Evolutionary conservation across 2,888 invertebrate species (phyloP).

Genomic region (Eupithecia tripunctaria): DNA sequence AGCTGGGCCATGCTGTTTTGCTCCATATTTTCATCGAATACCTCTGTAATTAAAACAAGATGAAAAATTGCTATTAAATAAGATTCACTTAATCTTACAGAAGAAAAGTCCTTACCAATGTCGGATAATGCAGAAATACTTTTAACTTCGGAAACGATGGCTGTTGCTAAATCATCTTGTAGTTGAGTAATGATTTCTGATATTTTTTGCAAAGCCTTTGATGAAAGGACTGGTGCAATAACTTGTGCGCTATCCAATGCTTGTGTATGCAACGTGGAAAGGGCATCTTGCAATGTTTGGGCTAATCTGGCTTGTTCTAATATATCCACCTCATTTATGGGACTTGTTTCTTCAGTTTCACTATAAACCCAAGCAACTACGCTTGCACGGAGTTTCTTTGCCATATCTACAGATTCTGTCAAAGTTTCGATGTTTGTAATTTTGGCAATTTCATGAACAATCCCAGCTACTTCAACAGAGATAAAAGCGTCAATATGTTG

Average conservation of each 20-base stretch:
- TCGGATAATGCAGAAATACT: conserved; percentile 32
- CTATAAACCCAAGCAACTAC: conserved; percentile 37
- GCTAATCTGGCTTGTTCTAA: conserved; percentile 47
- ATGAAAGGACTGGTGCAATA: conserved; percentile 41
- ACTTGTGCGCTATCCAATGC: conserved; percentile 51
- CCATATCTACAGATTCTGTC: conserved; percentile 48
- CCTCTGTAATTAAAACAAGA: conserved; percentile 46
- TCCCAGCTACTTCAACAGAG: conserved; percentile 48
- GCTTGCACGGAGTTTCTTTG: conserved; percentile 48
- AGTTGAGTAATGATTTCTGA: conserved; percentile 57
- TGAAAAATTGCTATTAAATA: neutral
- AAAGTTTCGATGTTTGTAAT: conserved; percentile 43
- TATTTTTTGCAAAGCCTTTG: conserved; percentile 51
- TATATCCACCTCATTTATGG: conserved; percentile 27
- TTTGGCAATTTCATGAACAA: conserved; percentile 45
- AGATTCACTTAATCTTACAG: neutral
- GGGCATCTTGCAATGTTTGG: conserved; percentile 49
- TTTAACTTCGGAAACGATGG: conserved; percentile 39
- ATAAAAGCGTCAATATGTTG: conserved; percentile 55
- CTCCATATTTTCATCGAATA: conserved; percentile 37
- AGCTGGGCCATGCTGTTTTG: conserved; percentile 62
- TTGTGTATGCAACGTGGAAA: conserved; percentile 52
- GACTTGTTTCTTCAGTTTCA: conserved; percentile 31
- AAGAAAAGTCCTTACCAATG: conserved; percentile 35
- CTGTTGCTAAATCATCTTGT: conserved; percentile 55